Conservation (phyloP, 2,888 invertebrate genomes). For the Drosophila atripex region DNA sequence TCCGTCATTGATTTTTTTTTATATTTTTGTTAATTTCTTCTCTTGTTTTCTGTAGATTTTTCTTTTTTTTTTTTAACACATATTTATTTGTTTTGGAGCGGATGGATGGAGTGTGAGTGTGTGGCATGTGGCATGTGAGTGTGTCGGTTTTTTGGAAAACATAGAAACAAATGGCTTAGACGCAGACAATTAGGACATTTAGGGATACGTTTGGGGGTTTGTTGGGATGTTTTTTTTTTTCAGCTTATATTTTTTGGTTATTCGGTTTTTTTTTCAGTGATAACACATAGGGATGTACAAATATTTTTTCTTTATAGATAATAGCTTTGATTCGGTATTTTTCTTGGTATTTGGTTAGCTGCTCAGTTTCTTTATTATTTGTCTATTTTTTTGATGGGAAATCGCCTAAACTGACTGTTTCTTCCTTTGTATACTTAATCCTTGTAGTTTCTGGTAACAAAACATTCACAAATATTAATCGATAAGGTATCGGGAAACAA, state of each 20-base stretch:
- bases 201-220: constrained; percentile 83
- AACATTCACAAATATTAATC: constrained; percentile 33
- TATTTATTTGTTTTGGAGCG: constrained; percentile 49
- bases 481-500: constrained; percentile 20
- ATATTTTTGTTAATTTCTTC: constrained; percentile 49
- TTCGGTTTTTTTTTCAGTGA: constrained; percentile 72
- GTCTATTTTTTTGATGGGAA: constrained; percentile 28
- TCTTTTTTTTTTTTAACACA: constrained; percentile 1
- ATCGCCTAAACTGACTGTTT: constrained; percentile 31
- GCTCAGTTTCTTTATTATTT: constrained; percentile 39
- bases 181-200: constrained; percentile 91
- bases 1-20: constrained; percentile 33
- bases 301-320: constrained; percentile 51
- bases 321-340: constrained; percentile 51
- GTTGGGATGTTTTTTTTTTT: constrained; percentile 39
- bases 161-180: constrained; percentile 89
- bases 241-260: constrained; percentile 29
- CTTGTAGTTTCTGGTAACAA: constrained; percentile 25
- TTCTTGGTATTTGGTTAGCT: constrained; percentile 46
- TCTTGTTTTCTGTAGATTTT: too few relatives aligned
- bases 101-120: constrained; percentile 55
- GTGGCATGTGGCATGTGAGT: constrained; percentile 53
- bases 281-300: constrained; percentile 82
- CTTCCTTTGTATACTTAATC: constrained; percentile 32
- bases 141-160: constrained; percentile 77